Conservation (phyloP, 2,888 invertebrate genomes). For the Horisme vitalbata region DNA sequence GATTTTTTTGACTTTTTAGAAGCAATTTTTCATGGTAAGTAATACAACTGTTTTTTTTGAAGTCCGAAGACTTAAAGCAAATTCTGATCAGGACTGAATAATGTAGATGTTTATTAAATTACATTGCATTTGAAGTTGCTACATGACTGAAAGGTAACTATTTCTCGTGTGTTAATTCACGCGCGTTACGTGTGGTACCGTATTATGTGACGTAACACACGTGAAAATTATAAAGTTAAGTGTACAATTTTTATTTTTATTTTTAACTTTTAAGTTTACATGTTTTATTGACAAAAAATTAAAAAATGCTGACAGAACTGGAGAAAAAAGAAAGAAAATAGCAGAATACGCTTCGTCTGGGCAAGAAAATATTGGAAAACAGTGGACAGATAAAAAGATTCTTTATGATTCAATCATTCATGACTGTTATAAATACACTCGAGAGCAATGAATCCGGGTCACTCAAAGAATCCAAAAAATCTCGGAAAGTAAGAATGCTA, state of each 20-base stretch:
- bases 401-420: too few relatives aligned
- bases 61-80: conserved; percentile 1
- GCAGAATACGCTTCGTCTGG: conserved; percentile 9
- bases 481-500: too few relatives aligned
- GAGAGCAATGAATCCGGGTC: too few relatives aligned
- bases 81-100: conserved; percentile 3
- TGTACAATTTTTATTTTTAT: neutral
- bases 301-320: conserved; percentile 6
- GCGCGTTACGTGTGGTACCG: conserved; percentile 1
- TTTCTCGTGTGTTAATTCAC: conserved; percentile 8
- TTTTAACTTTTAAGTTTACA: neutral
- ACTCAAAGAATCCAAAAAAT: too few relatives aligned
- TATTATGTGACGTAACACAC: conserved; percentile 3
- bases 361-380: conserved; percentile 19
- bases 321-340: conserved; percentile 15
- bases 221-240: conserved; percentile 2
- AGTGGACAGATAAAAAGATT: conserved; percentile 19
- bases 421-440: too few relatives aligned
- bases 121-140: conserved; percentile 5
- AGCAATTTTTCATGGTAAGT: neutral
- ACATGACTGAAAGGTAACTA: neutral
- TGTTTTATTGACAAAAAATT: conserved; percentile 2
- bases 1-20: too few relatives aligned
- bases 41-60: conserved; percentile 2
- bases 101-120: conserved; percentile 6